A percentile compares a stretch with the other conserved stretches of the same genome.
Conservation (phyloP, 2,797 vertebrate species). For the Hirundo rustica region DNA sequence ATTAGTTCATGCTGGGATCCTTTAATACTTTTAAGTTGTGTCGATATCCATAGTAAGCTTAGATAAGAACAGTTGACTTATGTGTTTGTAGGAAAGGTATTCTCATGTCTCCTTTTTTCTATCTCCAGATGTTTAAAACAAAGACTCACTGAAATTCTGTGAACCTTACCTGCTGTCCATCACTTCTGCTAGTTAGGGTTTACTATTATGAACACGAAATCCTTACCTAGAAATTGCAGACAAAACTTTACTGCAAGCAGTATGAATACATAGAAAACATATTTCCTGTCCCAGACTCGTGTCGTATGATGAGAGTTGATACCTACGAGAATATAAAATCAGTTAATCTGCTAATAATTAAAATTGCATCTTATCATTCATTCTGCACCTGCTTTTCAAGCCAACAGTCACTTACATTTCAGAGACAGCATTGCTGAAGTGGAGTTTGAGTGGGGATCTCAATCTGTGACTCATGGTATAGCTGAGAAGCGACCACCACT, state of each 20-base stretch:
- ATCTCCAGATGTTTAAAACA: background rate
- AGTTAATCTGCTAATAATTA: background rate
- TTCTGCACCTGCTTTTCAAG: background rate
- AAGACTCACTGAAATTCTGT: background rate
- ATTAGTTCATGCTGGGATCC: background rate
- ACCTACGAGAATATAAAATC: background rate
- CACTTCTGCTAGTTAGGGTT: background rate
- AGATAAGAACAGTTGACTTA: accelerated
- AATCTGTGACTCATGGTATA: background rate
- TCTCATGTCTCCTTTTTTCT: background rate
- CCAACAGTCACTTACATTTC: background rate
- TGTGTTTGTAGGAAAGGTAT: background rate
- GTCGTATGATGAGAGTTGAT: background rate
- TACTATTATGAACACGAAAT: background rate
- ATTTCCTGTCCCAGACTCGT: background rate
- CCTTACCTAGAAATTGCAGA: background rate
- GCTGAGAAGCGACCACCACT: background rate
- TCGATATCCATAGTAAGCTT: background rate
- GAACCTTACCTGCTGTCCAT: background rate
- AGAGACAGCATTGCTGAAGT: background rate
- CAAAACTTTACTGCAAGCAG: background rate
- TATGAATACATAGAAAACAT: background rate
- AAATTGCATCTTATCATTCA: background rate
- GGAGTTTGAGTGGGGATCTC: background rate
- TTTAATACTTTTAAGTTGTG: background rate